Conservation (phyloP, 2,113 vertebrate genomes). For the Oxyruncus cristatus region DNA sequence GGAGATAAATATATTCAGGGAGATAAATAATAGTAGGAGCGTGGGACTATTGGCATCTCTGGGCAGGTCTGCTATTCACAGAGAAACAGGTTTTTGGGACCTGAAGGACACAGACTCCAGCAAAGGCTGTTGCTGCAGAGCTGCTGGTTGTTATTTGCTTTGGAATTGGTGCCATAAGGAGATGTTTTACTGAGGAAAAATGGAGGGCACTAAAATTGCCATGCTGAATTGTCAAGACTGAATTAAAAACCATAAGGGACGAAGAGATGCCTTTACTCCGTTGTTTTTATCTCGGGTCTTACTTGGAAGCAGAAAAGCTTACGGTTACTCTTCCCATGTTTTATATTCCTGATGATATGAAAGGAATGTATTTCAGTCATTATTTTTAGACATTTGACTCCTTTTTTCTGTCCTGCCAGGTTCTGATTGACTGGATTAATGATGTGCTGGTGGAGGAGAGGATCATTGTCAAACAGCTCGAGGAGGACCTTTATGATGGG, state of each 20-base stretch:
- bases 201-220: background rate
- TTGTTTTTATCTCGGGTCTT: background rate
- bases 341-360: background rate
- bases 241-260: background rate
- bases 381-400: background rate
- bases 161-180: background rate
- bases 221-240: background rate
- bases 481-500: slow-evolving; percentile 95
- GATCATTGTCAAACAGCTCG: slow-evolving; percentile 95
- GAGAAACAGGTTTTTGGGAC: background rate
- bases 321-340: background rate
- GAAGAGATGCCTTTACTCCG: background rate
- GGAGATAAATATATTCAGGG: background rate
- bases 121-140: background rate
- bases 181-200: background rate
- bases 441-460: slow-evolving; percentile 92
- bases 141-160: background rate
- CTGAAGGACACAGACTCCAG: background rate
- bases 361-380: fast-evolving
- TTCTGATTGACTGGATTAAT: slow-evolving; percentile 95
- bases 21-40: background rate
- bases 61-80: background rate
- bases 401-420: slow-evolving; percentile 66
- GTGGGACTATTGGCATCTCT: background rate
- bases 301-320: background rate